These are phyloP conservation scores for Leptopilina drosophilae DNA, from an alignment of 2,888 invertebrate species.

Conservation along the genomic window DNA sequence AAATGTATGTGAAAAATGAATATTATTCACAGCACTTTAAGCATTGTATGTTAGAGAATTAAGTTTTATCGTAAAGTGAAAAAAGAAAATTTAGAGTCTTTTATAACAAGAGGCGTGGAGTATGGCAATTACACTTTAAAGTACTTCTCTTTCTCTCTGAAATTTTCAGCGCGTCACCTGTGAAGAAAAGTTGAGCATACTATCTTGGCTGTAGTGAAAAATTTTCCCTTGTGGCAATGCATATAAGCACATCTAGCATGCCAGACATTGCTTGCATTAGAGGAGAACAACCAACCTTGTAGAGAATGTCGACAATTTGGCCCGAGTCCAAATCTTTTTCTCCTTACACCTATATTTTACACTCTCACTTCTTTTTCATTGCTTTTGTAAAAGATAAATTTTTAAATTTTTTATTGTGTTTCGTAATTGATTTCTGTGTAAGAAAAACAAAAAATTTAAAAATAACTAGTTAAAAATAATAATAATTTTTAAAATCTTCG, in stretches of 20 bases:
- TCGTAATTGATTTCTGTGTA: background rate
- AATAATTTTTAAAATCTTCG: too few species aligned
- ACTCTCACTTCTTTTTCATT: constrained; percentile 18
- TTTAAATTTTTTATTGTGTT: background rate
- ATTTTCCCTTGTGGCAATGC: constrained; percentile 35
- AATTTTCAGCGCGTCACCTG: constrained; percentile 6
- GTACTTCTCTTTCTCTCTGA: background rate
- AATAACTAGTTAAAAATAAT: too few species aligned
- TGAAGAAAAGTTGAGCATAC: constrained; percentile 30
- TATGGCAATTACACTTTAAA: constrained; percentile 17
- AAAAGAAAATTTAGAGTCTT: background rate
- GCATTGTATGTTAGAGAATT: background rate
- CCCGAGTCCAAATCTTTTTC: constrained; percentile 53
- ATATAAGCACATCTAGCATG: constrained; percentile 32
- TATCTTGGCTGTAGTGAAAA: constrained; percentile 6
- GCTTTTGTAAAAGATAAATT: background rate
- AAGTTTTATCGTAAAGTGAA: background rate
- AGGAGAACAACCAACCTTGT: constrained; percentile 38
- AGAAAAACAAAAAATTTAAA: too few species aligned
- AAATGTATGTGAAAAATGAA: too few species aligned
- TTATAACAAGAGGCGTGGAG: constrained; percentile 18
- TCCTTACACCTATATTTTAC: constrained; percentile 43
- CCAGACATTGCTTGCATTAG: constrained; percentile 48
- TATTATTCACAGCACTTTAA: background rate
- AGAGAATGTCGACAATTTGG: constrained; percentile 53